Evolutionary conservation across 2,888 invertebrate genomes (phyloP).

Genomic region (Agrotis puta): DNA sequence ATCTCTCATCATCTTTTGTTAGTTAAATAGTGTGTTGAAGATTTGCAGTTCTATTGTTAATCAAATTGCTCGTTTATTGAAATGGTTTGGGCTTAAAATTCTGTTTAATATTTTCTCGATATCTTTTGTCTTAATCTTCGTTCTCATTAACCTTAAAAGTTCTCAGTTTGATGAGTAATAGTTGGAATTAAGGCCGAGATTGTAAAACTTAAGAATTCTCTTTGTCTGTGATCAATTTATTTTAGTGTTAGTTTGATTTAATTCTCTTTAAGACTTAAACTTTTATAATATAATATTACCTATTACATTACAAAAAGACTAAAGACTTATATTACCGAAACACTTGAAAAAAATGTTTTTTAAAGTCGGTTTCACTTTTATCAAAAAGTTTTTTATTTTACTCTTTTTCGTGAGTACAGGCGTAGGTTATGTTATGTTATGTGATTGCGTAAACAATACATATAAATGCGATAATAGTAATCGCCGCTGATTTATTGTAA

Average conservation of each 20-base stretch:
- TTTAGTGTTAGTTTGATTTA: constrained; percentile 17
- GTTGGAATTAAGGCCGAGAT: constrained; percentile 32
- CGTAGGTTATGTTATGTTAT: no score
- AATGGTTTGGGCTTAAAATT: constrained; percentile 38
- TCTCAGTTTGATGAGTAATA: constrained; percentile 38
- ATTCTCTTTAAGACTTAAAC: background rate
- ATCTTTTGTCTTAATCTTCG: constrained; percentile 23
- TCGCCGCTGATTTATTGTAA: no score
- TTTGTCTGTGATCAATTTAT: constrained; percentile 20
- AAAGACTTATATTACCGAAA: no score
- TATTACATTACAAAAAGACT: background rate
- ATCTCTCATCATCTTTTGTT: constrained; percentile 60
- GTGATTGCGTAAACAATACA: no score
- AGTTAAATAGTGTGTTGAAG: constrained; percentile 50
- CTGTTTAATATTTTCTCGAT: constrained; percentile 39
- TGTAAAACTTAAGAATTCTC: constrained; percentile 20
- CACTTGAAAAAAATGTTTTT: no score
- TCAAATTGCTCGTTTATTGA: constrained; percentile 23
- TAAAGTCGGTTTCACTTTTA: no score
- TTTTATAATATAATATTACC: background rate
- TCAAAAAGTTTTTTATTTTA: no score
- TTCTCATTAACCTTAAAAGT: constrained; percentile 33
- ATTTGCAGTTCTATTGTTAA: constrained; percentile 43
- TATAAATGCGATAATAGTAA: no score
- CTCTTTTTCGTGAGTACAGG: no score